Base-by-base conservation (phyloP, 2,797 vertebrate genomes). In the Melanotaenia pygmaea region DNA sequence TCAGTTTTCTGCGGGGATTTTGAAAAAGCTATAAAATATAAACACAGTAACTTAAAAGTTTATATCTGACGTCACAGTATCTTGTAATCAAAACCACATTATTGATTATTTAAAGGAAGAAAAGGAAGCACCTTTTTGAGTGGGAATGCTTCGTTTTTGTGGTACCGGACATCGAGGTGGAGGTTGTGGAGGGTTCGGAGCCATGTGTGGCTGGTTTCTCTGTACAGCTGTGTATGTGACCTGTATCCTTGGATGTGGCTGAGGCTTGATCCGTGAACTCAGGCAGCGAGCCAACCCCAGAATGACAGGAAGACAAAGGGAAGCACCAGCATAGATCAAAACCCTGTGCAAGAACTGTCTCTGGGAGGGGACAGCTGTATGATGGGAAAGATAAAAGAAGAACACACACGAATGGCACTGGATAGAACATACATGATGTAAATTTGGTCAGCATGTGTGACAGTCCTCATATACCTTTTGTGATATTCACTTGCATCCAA, bases 271-370 rank as follows among this genome's bases (percentile, higher is more conserved):
- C 30, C 63, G 3, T 67, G 72, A 84, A 70, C 79, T 82, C 58
- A 91, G 67, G 71, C 78, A 84, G 10, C 35, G 35, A 61, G 79
- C 81, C 75, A 94, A 59, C 32, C 70, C 85, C 71, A 93, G 62
- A 56, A 87, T 53, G 28, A 93, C 12, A 58, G 77, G 80, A 64
- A 92, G 56, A 81, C 82, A 90, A 59, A 93, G 37, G 7, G 4
- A 60, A 61, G 85, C 85, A 2, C 73, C 24, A 22, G 50, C 38
- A 35, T 76, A 92, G 57, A 93, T n/a, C 66, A 89, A 35, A 61
- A 90, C 1, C 83, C 91, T 80, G 85, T 85, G 66, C 50, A 37
- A 38, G 11, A 45, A 10, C 0, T 16, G 87, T 70, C 93, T 90
- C 47, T 51, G 56, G 8, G 34, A 60, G 2, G 64, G 32, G 18